These are phyloP conservation scores for Phasia obesa DNA, from an alignment of 2,888 invertebrate genomes.

Conservation along the genomic window DNA sequence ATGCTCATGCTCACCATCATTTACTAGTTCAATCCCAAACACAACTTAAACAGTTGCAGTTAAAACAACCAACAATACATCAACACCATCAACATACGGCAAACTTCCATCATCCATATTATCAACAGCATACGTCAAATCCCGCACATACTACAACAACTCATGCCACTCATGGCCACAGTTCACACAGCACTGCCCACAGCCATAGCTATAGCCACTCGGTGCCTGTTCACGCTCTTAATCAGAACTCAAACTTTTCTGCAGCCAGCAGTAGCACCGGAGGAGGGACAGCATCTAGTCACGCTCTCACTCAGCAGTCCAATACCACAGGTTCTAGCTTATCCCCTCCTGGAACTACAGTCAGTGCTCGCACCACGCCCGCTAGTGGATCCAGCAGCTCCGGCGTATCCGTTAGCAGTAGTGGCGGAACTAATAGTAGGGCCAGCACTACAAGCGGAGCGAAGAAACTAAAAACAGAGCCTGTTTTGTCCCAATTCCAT, in stretches of 20 bases:
- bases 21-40: conserved; percentile 78
- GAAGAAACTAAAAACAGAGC: conserved; percentile 80
- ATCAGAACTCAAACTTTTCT: conserved; percentile 80
- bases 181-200: conserved; percentile 59
- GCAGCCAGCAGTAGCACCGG: conserved; percentile 80
- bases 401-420: conserved; percentile 32
- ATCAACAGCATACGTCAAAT: conserved; percentile 74
- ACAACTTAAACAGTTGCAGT: conserved; percentile 78
- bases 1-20: conserved; percentile 61
- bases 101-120: conserved; percentile 77
- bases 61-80: conserved; percentile 80
- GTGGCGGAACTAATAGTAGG: conserved; percentile 68
- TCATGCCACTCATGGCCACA: conserved; percentile 66
- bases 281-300: conserved; percentile 79
- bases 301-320: conserved; percentile 80
- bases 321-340: conserved; percentile 78
- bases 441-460: conserved; percentile 66
- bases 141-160: conserved; percentile 68
- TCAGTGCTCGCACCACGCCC: conserved; percentile 63
- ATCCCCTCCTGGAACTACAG: conserved; percentile 75
- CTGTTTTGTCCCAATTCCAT: conserved; percentile 78
- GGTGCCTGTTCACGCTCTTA: conserved; percentile 78
- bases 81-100: conserved; percentile 78
- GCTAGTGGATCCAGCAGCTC: conserved; percentile 59
- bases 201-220: conserved; percentile 62